A percentile compares a stretch with the other conserved stretches of the same genome.
Evolutionary conservation across 92 coral and sea anemone genomes (phyloP).

Genomic region (Phenganax subtilis): DNA sequence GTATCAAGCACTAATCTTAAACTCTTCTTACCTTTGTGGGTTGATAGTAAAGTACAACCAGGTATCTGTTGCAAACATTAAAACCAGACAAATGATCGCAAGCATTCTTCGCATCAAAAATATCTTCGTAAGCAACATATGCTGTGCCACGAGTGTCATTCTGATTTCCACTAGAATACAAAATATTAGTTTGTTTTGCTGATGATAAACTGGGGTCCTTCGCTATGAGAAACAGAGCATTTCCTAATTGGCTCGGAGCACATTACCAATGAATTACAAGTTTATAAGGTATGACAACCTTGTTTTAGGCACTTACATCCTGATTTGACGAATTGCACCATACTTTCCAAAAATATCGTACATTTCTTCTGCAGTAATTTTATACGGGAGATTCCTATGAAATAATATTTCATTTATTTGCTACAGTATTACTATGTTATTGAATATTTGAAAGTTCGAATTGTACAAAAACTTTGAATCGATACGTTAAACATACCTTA

Average conservation of each 20-base stretch:
- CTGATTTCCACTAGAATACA: constrained; percentile 78
- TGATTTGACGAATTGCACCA: constrained; percentile 93
- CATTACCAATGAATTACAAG: no score
- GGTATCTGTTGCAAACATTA: constrained; percentile 91
- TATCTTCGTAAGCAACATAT: constrained; percentile 93
- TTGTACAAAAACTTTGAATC: background rate
- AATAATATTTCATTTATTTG: no score
- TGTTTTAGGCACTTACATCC: constrained; percentile 64
- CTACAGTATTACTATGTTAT: background rate
- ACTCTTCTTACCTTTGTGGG: constrained; percentile 67
- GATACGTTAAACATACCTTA: constrained; percentile 65
- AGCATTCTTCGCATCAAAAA: constrained; percentile 99
- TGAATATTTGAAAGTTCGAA: background rate
- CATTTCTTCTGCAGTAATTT: constrained; percentile 97
- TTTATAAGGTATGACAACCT: no score
- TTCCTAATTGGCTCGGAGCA: no score
- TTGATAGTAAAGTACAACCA: constrained; percentile 88
- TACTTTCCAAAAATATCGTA: constrained; percentile 97
- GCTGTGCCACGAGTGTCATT: constrained; percentile 99
- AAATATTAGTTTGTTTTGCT: background rate
- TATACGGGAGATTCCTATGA: constrained; percentile 85
- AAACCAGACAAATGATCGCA: constrained; percentile 97
- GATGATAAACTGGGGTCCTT: background rate
- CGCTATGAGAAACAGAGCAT: background rate
- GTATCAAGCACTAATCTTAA: no score